Evolutionary conservation across 2,888 invertebrate genomes (phyloP).

Genomic region (Rotaria sp.): DNA sequence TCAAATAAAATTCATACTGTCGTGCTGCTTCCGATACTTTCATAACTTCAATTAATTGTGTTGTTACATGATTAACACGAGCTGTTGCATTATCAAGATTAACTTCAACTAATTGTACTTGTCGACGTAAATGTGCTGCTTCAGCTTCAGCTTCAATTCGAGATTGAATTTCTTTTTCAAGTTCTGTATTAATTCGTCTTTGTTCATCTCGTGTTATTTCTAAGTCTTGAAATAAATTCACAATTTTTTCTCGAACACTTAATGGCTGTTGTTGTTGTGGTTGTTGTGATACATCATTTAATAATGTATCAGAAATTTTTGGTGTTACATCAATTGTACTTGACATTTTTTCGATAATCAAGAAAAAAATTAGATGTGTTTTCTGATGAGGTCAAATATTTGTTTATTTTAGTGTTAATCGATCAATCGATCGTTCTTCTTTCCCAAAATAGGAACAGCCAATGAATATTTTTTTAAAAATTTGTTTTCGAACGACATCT

Average conservation of each 20-base stretch:
- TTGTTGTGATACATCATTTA: not conserved
- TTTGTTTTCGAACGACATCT: not conserved
- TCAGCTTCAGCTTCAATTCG: constrained; percentile 16
- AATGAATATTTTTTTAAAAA: not conserved
- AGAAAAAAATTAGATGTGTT: not conserved
- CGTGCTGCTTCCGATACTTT: not conserved
- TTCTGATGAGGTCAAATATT: not conserved
- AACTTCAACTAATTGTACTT: constrained; percentile 26
- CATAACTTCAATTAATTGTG: constrained; percentile 1
- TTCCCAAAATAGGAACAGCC: constrained; percentile 1
- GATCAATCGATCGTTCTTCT: not conserved
- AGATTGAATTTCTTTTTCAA: not conserved
- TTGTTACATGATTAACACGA: not conserved
- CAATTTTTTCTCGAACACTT: constrained; percentile 26
- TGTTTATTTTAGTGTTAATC: not conserved
- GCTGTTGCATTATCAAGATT: constrained; percentile 19
- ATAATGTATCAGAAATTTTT: not conserved
- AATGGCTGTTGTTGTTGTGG: not conserved
- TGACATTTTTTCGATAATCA: not conserved
- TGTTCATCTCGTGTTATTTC: not conserved
- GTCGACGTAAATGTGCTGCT: not conserved
- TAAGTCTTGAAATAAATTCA: constrained; percentile 13
- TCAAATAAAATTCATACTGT: not conserved
- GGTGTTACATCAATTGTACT: not conserved
- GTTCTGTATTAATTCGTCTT: not conserved